phyloP scores from a whole-genome alignment of 1,140 invertebrate species.

The Magallana ariakensis region DNA sequence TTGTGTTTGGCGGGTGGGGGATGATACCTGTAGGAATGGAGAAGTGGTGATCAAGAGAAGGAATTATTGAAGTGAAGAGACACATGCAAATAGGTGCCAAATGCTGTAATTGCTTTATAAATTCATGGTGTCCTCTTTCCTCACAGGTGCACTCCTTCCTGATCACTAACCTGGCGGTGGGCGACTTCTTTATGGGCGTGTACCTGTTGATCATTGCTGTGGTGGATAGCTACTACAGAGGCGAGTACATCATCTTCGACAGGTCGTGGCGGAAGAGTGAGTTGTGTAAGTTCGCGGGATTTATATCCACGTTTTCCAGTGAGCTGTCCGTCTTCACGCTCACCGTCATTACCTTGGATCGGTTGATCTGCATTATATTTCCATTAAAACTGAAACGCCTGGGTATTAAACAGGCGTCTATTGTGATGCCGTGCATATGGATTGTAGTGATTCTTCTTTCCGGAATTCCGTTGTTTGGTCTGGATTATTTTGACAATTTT shows the following conservation, averaged over 20 bases:
- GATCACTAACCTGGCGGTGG: slow-evolving; percentile 84
- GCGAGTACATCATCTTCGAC: slow-evolving; percentile 82
- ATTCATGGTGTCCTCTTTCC: background rate
- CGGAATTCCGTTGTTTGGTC: slow-evolving; percentile 79
- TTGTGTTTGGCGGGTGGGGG: too few relatives aligned
- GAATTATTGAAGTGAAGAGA: too few relatives aligned
- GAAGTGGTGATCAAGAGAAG: too few relatives aligned
- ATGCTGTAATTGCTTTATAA: too few relatives aligned
- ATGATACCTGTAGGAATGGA: too few relatives aligned
- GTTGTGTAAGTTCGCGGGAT: slow-evolving; percentile 83
- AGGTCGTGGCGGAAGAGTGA: slow-evolving; percentile 80
- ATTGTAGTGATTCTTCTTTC: slow-evolving; percentile 79
- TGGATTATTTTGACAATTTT: slow-evolving; percentile 82
- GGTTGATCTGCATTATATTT: slow-evolving; percentile 83
- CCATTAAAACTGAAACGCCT: slow-evolving; percentile 80
- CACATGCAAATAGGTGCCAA: too few relatives aligned
- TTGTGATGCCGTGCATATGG: slow-evolving; percentile 81
- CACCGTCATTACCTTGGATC: slow-evolving; percentile 83
- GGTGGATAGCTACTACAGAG: slow-evolving; percentile 81
- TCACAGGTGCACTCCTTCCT: slow-evolving; percentile 83
- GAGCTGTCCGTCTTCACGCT: slow-evolving; percentile 85
- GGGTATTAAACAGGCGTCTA: slow-evolving; percentile 78
- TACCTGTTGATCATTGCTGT: slow-evolving; percentile 82
- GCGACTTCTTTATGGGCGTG: slow-evolving; percentile 82
- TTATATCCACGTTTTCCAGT: slow-evolving; percentile 85